phyloP scores from a whole-genome alignment of 2,797 vertebrate genomes.

The Acridotheres tristis region DNA sequence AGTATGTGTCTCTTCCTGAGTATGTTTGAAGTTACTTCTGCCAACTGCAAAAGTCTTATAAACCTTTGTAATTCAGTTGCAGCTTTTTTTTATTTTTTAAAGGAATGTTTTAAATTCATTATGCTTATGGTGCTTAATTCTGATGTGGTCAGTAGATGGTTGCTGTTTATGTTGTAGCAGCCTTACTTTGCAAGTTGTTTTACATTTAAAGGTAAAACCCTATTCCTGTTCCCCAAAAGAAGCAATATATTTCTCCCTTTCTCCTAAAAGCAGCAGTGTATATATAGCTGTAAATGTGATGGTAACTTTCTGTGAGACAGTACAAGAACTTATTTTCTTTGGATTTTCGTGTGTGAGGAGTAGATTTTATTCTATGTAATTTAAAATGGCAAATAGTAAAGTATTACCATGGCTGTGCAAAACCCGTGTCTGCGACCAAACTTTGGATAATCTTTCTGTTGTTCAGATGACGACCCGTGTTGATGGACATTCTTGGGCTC shows the following conservation, averaged over 20 bases:
- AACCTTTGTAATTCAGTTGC: background rate
- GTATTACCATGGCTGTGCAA: background rate
- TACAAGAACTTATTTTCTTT: background rate
- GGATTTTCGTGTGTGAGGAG: background rate
- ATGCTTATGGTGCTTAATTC: background rate
- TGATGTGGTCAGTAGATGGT: background rate
- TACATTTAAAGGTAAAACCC: background rate
- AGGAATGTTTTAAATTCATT: background rate
- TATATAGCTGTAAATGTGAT: background rate
- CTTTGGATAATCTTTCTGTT: background rate
- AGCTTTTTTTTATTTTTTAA: background rate
- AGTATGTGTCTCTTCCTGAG: background rate
- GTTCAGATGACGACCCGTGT: conserved; percentile 89
- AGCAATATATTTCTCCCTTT: background rate
- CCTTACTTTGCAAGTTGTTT: background rate
- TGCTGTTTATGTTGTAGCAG: background rate
- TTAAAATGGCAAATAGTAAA: background rate
- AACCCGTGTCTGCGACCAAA: background rate
- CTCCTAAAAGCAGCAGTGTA: background rate
- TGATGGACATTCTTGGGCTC: conserved; percentile 96
- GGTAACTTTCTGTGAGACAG: background rate
- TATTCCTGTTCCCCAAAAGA: background rate
- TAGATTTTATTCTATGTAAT: background rate
- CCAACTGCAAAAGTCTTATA: background rate
- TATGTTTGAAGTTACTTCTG: background rate